Base-by-base conservation (phyloP, 2,113 vertebrate genomes). In the Oxyruncus cristatus region DNA sequence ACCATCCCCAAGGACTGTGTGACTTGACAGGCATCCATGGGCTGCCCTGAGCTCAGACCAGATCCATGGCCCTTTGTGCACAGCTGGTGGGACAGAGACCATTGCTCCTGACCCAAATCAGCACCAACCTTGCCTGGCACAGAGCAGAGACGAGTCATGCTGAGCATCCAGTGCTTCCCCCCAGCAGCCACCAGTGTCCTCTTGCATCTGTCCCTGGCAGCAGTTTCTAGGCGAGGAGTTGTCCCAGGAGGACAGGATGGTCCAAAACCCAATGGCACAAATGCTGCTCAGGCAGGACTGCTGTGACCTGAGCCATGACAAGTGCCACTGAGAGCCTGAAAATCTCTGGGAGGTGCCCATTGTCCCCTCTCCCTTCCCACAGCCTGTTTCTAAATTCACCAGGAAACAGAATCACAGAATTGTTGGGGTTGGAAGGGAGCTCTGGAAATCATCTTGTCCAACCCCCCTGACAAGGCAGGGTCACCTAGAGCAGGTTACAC, bases 141-240 rank as follows among this genome's bases (percentile, higher is more conserved):
- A 12, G 50, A 52, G 50, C 26, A 28, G 50, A 52, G 50, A 55
- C 0, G 1, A 59, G 37, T 4, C 59, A 22, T n/a, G 73, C 20
- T 68, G 33, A 72, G 92, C 30, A 58, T 7, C 37, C 37, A 2
- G 1, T 10, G 14, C 58, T 50, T 33, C n/a, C 30, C 5, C 42
- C 47, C 0, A 0, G 37, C 13, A 6, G 72, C 66, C 62, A 62
- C n/a, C 6, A 1, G 8, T 0, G 2, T 30, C 21, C 16, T 46
- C 66, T 47, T 30, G 7, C 33, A 24, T 35, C 42, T 53, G 9
- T 22, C 27, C 26, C 59, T 39, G 33, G 49, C 46, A 66, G 46
- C 44, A 9, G 2, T 26, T 85, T 53, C 80, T n/a, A 23, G 74
- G 46, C 41, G 42, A 84, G 52, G 41, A 68, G 61, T 12, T 53